Evolutionary conservation across 2,888 invertebrate genomes (phyloP).

Genomic region (Proisotoma minuta): DNA sequence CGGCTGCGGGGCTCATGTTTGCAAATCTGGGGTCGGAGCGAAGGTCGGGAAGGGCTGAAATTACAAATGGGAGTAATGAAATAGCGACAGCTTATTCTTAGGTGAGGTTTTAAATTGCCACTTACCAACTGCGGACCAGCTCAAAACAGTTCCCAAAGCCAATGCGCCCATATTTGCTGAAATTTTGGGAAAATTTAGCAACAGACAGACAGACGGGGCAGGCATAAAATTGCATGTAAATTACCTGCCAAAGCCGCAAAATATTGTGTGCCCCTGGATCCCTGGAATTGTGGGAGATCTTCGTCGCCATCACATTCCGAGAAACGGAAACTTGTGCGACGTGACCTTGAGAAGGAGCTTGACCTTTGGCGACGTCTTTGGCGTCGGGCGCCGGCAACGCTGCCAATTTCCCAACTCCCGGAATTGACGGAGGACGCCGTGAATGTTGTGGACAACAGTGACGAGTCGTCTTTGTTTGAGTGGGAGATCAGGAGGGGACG

Average conservation of each 20-base stretch:
- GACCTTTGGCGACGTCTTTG: slow-evolving; percentile 4
- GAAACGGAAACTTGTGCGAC: slow-evolving; percentile 24
- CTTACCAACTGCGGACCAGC: slow-evolving; percentile 39
- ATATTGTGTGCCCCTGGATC: slow-evolving; percentile 29
- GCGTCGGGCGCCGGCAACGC: too few species aligned
- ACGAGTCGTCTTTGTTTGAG: too few species aligned
- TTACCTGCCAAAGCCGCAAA: slow-evolving; percentile 38
- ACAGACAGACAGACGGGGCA: background rate
- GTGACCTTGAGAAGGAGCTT: slow-evolving; percentile 15
- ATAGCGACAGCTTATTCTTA: too few species aligned
- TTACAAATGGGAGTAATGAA: too few species aligned
- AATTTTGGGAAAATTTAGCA: background rate
- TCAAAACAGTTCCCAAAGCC: slow-evolving; percentile 37
- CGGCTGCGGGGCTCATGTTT: slow-evolving; percentile 19
- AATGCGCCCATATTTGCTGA: slow-evolving; percentile 40
- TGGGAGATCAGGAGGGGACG: too few species aligned
- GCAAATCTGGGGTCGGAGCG: slow-evolving; percentile 20
- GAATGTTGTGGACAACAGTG: too few species aligned
- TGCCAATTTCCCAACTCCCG: too few species aligned
- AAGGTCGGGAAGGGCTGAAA: slow-evolving; percentile 41
- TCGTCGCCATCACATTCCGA: slow-evolving; percentile 34
- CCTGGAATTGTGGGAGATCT: slow-evolving; percentile 32
- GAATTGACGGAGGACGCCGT: too few species aligned
- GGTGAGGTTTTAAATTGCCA: too few species aligned
- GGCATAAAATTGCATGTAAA: too few species aligned